Base-by-base conservation (phyloP, 1,140 invertebrate species). In the Leguminivora glycinivorella region DNA sequence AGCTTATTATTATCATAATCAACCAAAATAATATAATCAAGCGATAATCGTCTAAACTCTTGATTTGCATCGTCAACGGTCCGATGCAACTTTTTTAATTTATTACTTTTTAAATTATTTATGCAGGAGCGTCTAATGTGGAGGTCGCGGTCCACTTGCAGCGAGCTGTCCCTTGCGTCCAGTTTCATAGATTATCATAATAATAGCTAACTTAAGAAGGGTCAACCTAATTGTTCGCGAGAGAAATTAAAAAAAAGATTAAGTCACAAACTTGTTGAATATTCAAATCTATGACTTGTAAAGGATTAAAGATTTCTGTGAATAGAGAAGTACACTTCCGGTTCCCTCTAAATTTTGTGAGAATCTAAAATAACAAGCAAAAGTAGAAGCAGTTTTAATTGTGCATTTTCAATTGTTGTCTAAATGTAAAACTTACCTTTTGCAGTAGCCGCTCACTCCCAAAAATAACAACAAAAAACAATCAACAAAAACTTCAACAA, bases 401-500 rank as follows among this genome's bases (percentile, higher is more conserved):
- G 26, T 63, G 29, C 67, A 40, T 22, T 56, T 58, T 52, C 14
- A 31, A 29, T 29, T 29, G 26, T 63, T 17, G 58, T 34, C 26
- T 43, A 24, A 43, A 14, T 26, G 70, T 70, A 47, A 24, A 34
- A 87, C 84, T 87, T 78, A 89, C 87, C 87, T 83, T 83, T 67
- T 69, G 69, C 70, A 43, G 72, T 70, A 56, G 75, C 63, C 70
- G 56, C 71, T 72, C 70, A 71, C 69, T 71, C 75, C 79, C 63
- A 72, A 74, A 75, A 78, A 76, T 76, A 56, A 78, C 78, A 84
- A 85, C 76, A 83, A 80, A 52, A 81, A 84, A 83, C 77, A 85
- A 77, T 78, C 70, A 88, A 86, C 77, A 82, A 83, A 52, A 86
- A 88, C 82, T 78, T 83, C 78, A 89, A 85, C 85, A 88, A 80